Base-by-base conservation (phyloP, 64 coral and sea anemone species). In the Pachyseris speciosa region DNA sequence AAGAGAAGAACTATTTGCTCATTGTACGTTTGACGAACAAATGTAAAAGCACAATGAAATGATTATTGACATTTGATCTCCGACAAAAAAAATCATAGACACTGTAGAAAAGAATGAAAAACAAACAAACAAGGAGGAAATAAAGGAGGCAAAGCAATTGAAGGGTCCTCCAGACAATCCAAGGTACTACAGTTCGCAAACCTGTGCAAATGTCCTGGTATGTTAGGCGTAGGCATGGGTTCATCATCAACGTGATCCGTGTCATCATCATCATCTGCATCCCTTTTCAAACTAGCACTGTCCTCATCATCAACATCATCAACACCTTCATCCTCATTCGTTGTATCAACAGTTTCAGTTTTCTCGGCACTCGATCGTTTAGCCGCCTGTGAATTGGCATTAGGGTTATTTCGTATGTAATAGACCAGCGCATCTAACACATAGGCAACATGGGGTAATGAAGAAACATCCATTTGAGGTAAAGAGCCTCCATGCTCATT, bases 401-500 rank as follows among this genome's bases (percentile, higher is more conserved):
- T 84, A 9, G 97, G 97, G 67, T 99, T 99, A 51, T 99, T 99
- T 24, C 97, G 90, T 57, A 99, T 67, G 55, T 99, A 99, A 43
- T 99, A 99, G 2, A 99, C 92, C 15, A 99, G 81, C 12, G 97
- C 97, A 41, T 99, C 97, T 50, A 99, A 69, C 16, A 99, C 97
- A 69, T 95, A 99, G 0, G 97, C 97, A 17, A 99, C 97, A 78
- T 99, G 97, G 24, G 93, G 97, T n/a, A 99, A 84, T 24, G 97
- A 84, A 1, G 97, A 92, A 0, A 99, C 94, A 61, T 99, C 97
- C 25, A 99, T 72, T 75, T 99, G 95, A 36, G 94, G 97, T 20
- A 99, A 70, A 26, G 97, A 93, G 55, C 92, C 97, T 0, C 90
- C 97, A 28, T 99, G 97, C 64, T 99, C 97, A 29, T 80, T 93